Evolutionary conservation across 2,888 invertebrate genomes (phyloP), one percentile per base, ranked within the genome.

Genomic region (Suillia variegata): DNA sequence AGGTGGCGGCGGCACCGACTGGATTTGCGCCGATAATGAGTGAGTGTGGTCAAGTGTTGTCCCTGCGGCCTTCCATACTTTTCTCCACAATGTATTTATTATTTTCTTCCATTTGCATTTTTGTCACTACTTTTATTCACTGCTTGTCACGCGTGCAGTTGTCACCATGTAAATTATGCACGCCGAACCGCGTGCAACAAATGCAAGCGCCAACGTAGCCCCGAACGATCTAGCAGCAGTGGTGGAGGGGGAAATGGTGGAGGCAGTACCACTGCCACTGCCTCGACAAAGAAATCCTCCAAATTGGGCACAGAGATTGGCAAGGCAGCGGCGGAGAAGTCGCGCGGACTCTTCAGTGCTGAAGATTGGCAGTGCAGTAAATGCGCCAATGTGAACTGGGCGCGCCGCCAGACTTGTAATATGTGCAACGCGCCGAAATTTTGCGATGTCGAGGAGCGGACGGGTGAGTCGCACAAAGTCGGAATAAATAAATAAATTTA

Each of bases 321-420:
- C 2, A 98, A 98, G 84, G 93, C 92, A 20, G 95, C 97, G 33
- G 99, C 99, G 0, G 99, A 99, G 81, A 98, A 98, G 83, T 96
- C 96, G 74, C 89, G 95, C 12, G 82, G 82, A 1, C 67, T 82
- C 0, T 90, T 88, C 81, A 95, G 96, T 83, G 98, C 99, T 34
- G 98, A 99, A 81, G 99, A 99, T 83, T 99, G 99, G 99, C 96
- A 97, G 79, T 99, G 99, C 82, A 95, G 94, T 83, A 98, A 98
- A 82, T 99, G 99, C 84, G 98, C 98, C n/a, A 99, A 99, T 83
- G 98, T 99, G 12, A 99, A 99, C 83, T 82, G 82, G 99, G 98
- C 98, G 21, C 75, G 80, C 65, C 86, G 99, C 57, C 91, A 91
- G 76, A 94, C 93, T 56, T 99, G 99, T 83, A 99, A 99, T 83